phyloP scores from a whole-genome alignment of 2,113 vertebrate genomes.

The Thomomys bottae region DNA sequence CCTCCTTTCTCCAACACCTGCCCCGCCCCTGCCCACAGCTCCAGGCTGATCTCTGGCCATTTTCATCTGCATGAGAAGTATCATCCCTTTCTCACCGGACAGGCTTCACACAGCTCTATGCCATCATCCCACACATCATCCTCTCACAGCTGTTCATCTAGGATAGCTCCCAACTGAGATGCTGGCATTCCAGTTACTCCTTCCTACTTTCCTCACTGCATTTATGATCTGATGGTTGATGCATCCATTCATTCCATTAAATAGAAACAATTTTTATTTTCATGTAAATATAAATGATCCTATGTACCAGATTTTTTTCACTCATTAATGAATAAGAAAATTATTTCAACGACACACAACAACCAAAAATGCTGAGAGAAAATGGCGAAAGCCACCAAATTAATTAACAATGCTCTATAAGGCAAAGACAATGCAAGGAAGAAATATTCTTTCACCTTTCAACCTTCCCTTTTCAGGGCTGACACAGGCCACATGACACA shows the following conservation, averaged over 20 bases:
- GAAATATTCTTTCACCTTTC: neutral
- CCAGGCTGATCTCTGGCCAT: neutral
- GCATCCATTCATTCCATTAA: neutral
- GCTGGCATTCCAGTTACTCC: fast-evolving
- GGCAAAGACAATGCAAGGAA: neutral
- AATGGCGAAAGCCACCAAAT: too few relatives aligned
- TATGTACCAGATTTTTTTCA: too few relatives aligned
- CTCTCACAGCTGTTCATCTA: neutral
- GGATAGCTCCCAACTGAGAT: neutral
- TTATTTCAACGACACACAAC: too few relatives aligned
- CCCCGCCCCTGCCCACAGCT: neutral
- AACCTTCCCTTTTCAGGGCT: neutral
- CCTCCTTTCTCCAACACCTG: neutral
- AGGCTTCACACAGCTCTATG: neutral
- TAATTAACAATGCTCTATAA: too few relatives aligned
- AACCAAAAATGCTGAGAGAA: too few relatives aligned
- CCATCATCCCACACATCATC: neutral
- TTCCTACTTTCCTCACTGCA: neutral
- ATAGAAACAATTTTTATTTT: too few relatives aligned
- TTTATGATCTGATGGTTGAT: neutral
- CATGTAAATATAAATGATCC: too few relatives aligned
- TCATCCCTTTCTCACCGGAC: neutral
- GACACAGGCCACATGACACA: fast-evolving
- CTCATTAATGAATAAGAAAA: too few relatives aligned
- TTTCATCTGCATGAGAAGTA: neutral